Evolutionary conservation across 2,888 invertebrate species (phyloP), one percentile per base, ranked within the genome.

Genomic region (Mesodorylaimus sp.): DNA sequence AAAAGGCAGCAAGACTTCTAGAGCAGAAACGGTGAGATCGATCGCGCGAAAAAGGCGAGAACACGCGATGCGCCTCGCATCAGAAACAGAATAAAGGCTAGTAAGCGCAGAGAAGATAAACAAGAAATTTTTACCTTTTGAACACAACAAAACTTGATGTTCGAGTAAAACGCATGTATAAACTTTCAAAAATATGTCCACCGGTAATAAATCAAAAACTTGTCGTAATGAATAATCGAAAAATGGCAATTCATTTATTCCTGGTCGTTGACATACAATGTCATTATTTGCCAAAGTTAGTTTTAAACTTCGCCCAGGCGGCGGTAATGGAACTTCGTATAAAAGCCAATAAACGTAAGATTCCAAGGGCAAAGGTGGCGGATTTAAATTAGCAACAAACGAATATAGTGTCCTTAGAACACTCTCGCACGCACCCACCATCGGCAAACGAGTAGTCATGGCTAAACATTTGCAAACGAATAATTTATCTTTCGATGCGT

Each of bases 391-490:
- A 32, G 32, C 32, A 16, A 32, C 32, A 32, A 32, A 32, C 10
- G 16, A 32, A 32, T 59, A 53, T n/a, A 65, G 50, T 16, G 53
- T 48, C 24, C 54, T 53, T 66, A 91, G 77, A 72, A 89, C 85
- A 65, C 80, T 75, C 70, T 81, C 79, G 50, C 85, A 79, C 56
- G 86, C 82, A 29, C 52, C 53, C 16, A 88, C 80, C 70, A 87
- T 86, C 27, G 93, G 86, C 60, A 82, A 78, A 69, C 86, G 86
- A 65, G 86, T 84, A 61, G 93, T 79, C 55, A 95, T 76, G 57
- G 83, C 83, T 68, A 97, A 83, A 70, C 85, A 83, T 75, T 95
- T 95, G 60, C 88, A 83, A 64, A 91, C 93, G 73, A 80, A 87
- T 56, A 97, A 76, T 70, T 82, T 82, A 73, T 95, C 93, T 75